Percentiles rank a stretch among this genome's conserved stretches.
These are phyloP conservation scores for Trachythela sp. DNA, from an alignment of 64 coral and sea anemone genomes.

Conservation along the genomic window DNA sequence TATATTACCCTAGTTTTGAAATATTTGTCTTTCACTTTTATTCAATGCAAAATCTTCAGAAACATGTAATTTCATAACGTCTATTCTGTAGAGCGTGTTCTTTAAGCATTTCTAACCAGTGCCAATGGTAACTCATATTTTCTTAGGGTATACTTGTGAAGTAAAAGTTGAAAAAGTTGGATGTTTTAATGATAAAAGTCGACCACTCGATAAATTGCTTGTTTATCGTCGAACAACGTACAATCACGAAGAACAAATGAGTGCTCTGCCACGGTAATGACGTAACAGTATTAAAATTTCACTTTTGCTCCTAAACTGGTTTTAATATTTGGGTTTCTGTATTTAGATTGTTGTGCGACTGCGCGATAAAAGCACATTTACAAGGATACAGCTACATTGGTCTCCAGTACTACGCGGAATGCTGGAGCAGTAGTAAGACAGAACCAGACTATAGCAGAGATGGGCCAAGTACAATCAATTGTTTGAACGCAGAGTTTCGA, in stretches of 20 bases:
- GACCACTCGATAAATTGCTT: not conserved
- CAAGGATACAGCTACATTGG: conserved; percentile 21
- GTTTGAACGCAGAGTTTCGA: not conserved
- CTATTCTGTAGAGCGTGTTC: no score
- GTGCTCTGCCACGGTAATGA: not conserved
- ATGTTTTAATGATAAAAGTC: not conserved
- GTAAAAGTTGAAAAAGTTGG: not conserved
- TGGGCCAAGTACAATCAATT: not conserved
- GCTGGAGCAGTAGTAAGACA: not conserved
- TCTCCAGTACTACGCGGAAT: conserved; percentile 27
- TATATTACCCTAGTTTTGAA: no score
- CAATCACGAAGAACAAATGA: not conserved
- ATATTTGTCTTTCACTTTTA: no score
- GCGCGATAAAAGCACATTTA: not conserved
- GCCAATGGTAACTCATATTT: no score
- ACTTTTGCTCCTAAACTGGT: no score
- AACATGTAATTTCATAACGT: no score
- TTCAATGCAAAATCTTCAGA: no score
- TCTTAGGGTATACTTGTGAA: no score
- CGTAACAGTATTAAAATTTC: no score
- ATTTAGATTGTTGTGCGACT: not conserved
- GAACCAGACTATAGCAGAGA: not conserved
- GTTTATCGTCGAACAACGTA: not conserved
- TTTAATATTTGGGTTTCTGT: no score
- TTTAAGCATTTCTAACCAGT: no score